Evolutionary conservation across 2,797 vertebrate genomes (phyloP).

Genomic region (Argentina silus): DNA sequence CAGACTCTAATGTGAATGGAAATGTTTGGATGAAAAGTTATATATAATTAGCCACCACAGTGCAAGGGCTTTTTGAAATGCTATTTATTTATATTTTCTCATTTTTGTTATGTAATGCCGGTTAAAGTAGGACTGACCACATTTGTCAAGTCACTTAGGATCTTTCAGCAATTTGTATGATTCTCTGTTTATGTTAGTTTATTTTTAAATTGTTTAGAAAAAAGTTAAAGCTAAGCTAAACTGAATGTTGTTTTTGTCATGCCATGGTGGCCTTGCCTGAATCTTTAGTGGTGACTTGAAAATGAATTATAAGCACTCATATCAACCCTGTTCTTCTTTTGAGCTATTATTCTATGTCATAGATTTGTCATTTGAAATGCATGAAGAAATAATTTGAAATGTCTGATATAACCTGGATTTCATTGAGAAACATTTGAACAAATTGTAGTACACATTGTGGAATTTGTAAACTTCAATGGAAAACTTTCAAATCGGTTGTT

Average conservation of each 20-base stretch:
- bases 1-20: constrained; percentile 9
- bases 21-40: background rate
- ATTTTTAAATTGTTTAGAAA: background rate
- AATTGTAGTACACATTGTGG: no score
- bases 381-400: no score
- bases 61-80: constrained; percentile 13
- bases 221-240: background rate
- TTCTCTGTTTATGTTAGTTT: background rate
- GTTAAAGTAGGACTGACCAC: constrained; percentile 2
- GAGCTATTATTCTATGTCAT: no score
- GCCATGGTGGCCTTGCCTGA: background rate
- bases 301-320: background rate
- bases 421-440: no score
- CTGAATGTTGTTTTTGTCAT: background rate
- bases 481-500: no score
- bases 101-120: constrained; percentile 6
- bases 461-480: no score
- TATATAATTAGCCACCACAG: constrained; percentile 12
- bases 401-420: no score
- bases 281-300: background rate
- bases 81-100: constrained; percentile 17
- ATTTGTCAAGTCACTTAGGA: background rate
- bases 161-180: background rate
- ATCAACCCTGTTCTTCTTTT: background rate
- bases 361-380: no score